Evolutionary conservation across 2,888 invertebrate genomes (phyloP).

Genomic region (Agonopterix alstromeriana): DNA sequence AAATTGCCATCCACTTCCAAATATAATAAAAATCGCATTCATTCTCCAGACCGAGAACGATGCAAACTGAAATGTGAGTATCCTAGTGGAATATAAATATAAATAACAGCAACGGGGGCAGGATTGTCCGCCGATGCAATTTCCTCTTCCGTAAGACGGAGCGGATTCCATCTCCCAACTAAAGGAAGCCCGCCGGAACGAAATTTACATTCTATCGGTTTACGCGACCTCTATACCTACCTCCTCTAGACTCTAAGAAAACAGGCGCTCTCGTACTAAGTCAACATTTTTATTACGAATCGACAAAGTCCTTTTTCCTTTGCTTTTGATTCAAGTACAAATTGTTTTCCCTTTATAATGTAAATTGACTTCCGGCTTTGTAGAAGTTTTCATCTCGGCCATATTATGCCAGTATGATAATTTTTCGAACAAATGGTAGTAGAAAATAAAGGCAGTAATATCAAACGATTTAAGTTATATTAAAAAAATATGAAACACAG

Average conservation of each 20-base stretch:
- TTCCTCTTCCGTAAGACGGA: conserved; percentile 42
- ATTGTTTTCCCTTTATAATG: background rate
- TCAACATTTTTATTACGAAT: conserved; percentile 37
- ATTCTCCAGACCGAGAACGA: too few relatives aligned
- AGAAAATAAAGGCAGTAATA: too few relatives aligned
- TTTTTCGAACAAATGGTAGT: too few relatives aligned
- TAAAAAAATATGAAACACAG: too few relatives aligned
- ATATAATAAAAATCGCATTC: too few relatives aligned
- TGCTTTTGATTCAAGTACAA: background rate
- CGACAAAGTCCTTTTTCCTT: conserved; percentile 6
- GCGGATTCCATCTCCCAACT: conserved; percentile 8
- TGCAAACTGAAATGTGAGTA: background rate
- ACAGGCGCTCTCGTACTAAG: conserved; percentile 29
- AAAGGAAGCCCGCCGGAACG: conserved; percentile 14
- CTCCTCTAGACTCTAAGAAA: conserved; percentile 29
- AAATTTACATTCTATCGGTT: conserved; percentile 59
- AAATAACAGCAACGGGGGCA: conserved; percentile 37
- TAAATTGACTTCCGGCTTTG: too few relatives aligned
- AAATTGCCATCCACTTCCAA: too few relatives aligned
- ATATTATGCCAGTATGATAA: too few relatives aligned
- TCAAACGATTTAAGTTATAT: too few relatives aligned
- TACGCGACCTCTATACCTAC: conserved; percentile 18
- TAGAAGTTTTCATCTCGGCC: too few relatives aligned
- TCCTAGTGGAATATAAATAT: conserved; percentile 13
- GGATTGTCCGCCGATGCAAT: conserved; percentile 44